Evolutionary conservation across 1,140 invertebrate genomes (phyloP), one percentile per base, ranked within the genome.

Genomic region (Oryzaephilus surinamensis): DNA sequence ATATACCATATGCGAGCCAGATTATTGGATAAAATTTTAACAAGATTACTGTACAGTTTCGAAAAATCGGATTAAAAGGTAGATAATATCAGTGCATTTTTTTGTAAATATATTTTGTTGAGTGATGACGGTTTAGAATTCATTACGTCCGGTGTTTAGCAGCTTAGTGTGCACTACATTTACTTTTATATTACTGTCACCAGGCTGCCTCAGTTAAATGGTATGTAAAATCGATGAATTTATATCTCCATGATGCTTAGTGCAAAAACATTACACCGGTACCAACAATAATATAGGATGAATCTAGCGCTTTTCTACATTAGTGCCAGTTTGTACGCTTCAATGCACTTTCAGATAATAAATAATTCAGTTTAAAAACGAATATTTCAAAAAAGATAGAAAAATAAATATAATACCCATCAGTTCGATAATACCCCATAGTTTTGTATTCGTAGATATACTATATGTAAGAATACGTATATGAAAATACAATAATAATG

Each of bases 131-230:
- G n/a, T n/a, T n/a, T n/a, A 14, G 26, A 36, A 36, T 26, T 26
- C 33, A 12, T n/a, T 7, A 6, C 21, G 20, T 42, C 35, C 29
- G 32, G 31, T 46, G 44, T 43, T 46, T 50, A 46, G 44, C 45
- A 33, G 41, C 41, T 50, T 43, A 50, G 19, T 35, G 29, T 40
- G 41, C 45, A 48, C 41, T 36, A 41, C 48, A 50, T 50, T 50
- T 47, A 50, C 34, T 50, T 50, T 50, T 50, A 50, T 50, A 45
- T 50, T 41, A 47, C 34, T 50, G 44, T 47, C 47, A 49, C 47
- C 47, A 49, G 34, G 43, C 40, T 33, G 41, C 41, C 39, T 47
- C 32, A 16, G 34, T 30, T 34, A 41, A 50, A 50, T 50, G 48
- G 41, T 19, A 47, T 35, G 45, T 47, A 32, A 50, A 50, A 47